Evolutionary conservation across 2,888 invertebrate genomes (phyloP), one percentile per base, ranked within the genome.

Genomic region (Hemicrepidius hirtus): DNA sequence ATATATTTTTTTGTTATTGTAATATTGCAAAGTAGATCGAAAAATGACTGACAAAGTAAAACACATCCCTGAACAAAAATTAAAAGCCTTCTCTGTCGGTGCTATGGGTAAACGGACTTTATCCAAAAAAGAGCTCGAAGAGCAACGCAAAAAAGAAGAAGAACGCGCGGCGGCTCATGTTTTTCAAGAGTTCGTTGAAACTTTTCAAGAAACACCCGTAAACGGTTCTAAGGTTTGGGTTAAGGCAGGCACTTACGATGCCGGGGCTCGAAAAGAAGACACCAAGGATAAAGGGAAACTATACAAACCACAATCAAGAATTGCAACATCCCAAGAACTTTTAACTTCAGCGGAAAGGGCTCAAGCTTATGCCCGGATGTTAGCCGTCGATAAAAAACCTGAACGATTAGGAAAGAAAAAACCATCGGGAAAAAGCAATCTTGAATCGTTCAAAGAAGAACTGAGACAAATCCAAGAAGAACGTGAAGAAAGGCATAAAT

Each of bases 371-470:
- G 92, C 92, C 0, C 91, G 89, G 84, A 87, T 91, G 71, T 85
- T 92, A 53, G 88, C 90, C 0, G 88, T 88, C 46, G 93, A 93
- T 77, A 87, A 89, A n/a, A 92, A 92, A 83, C 89, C 91, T 40
- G 93, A 93, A 28, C 87, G 90, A 50, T 81, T 89, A 20, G 89
- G 88, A 6, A 92, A 92, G 83, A 95, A 95, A 82, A 94, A 92
- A 82, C 91, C 91, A 73, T 91, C 92, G 64, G 94, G 94, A 77
- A 98, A 98, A 84, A 98, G 97, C 83, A 99, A 99, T 86, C 88
- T 99, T 75, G 99, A 99, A 86, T 88, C 97, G 13, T 99, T 99
- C 84, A 99, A 99, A 86, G 99, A 99, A 85, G 99, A 99, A 87
- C 86, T 99, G 49, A 93, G 97, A 89, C 93, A 95, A 97, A 97